These are phyloP conservation scores for Ptiloglossa arizonensis DNA, from an alignment of 1,140 invertebrate genomes.

Conservation along the genomic window DNA sequence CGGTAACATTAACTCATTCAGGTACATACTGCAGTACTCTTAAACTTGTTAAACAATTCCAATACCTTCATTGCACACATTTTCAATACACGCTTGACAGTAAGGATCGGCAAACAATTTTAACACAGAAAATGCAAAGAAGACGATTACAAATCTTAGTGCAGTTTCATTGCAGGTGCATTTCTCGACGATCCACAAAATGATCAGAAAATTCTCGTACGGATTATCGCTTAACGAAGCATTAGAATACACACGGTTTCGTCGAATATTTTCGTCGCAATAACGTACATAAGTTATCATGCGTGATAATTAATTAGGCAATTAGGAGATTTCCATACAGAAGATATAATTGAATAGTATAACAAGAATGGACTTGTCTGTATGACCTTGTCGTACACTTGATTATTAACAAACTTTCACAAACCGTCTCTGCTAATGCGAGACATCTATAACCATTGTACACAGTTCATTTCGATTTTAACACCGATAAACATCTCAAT, in stretches of 20 bases:
- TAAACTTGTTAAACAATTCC: too few relatives aligned
- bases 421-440: background rate
- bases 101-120: too few relatives aligned
- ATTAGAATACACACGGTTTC: background rate
- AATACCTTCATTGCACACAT: too few relatives aligned
- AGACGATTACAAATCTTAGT: too few relatives aligned
- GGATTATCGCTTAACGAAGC: background rate
- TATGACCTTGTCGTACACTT: background rate
- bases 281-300: too few relatives aligned
- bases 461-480: slow-evolving; percentile 22
- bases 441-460: background rate
- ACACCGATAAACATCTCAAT: slow-evolving; percentile 71
- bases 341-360: background rate
- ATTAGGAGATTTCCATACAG: background rate
- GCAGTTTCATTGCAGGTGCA: too few relatives aligned
- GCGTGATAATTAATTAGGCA: background rate
- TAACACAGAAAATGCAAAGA: too few relatives aligned
- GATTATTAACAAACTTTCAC: background rate
- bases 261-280: background rate
- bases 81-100: too few relatives aligned
- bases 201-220: background rate
- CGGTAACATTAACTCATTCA: too few relatives aligned
- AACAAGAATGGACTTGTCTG: background rate
- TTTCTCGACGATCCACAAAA: background rate
- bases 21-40: too few relatives aligned